Evolutionary conservation across 2,797 vertebrate genomes (phyloP), one percentile per base, ranked within the genome.

Genomic region (Allobates femoralis): DNA sequence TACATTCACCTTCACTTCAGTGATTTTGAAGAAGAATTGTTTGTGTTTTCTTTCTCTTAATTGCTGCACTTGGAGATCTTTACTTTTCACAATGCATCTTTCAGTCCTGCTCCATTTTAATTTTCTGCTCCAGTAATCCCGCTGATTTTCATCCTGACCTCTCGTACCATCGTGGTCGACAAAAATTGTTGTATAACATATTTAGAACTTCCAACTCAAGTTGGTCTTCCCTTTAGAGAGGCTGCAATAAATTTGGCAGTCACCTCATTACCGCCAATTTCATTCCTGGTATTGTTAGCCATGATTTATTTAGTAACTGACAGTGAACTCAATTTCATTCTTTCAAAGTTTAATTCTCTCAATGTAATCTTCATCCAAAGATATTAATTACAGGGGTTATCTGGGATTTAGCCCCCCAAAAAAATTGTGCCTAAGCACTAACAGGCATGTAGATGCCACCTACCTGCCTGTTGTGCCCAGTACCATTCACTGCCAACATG

Each of bases 91-190:
- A 37, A 85, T 69, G 62, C 60, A 69, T 46, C 71, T 74, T 74
- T 50, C 37, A 71, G 41, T 46, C 34, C 75, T 5, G 62, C 51
- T 79, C 30, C 5, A 11, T 34, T 74, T 37, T 26, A 26, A 67
- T 78, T 85, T 85, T 85, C 62, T 79, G 74, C 62, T 79, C 83
- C 32, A 69, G 32, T 78, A 67, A 79, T 34, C n/a, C 62, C n/a
- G 11, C 58, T 41, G 60, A 62, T 56, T 66, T 55, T 67, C 83
- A 66, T 34, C 62, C n/a, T 85, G 62, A 79, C 62, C 74, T 85
- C 58, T 37, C 56, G 46, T 69, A 55, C n/a, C 2, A 15, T 37
- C 19, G 3, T 14, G 46, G 41, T 34, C n/a, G 34, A 11, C 37
- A 74, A 2, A 50, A 50, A 15, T 41, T 46, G 32, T 71, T 71